These are phyloP conservation scores for Troglohyphantes excavatus DNA, from an alignment of 2,888 invertebrate genomes.

Conservation along the genomic window DNA sequence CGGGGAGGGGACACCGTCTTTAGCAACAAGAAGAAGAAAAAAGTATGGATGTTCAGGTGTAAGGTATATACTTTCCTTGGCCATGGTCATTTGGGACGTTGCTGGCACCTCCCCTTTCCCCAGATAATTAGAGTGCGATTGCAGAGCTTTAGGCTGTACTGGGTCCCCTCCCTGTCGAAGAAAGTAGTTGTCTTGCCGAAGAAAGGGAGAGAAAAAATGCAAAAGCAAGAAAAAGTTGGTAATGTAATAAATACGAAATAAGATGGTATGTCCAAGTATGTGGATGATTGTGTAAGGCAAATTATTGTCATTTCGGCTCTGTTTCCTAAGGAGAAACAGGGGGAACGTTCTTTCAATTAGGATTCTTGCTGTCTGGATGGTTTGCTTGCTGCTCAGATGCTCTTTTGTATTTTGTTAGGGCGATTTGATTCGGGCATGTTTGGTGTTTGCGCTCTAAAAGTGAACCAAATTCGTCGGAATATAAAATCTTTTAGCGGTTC, in stretches of 20 bases:
- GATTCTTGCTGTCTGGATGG: not conserved
- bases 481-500: no score
- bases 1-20: not conserved
- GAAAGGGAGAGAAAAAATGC: conserved; percentile 20
- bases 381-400: no score
- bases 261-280: conserved; percentile 73
- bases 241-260: conserved; percentile 77
- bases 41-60: conserved; percentile 5
- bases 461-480: no score
- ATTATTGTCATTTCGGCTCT: conserved; percentile 75
- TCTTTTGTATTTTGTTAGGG: not conserved
- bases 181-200: conserved; percentile 42
- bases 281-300: conserved; percentile 75
- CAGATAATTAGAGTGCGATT: conserved; percentile 63
- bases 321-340: conserved; percentile 54
- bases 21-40: not conserved
- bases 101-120: conserved; percentile 65
- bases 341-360: conserved; percentile 39
- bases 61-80: conserved; percentile 60
- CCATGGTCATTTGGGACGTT: conserved; percentile 75
- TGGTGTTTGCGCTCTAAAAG: no score
- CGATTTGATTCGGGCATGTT: no score
- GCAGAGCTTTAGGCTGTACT: conserved; percentile 49
- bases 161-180: conserved; percentile 36
- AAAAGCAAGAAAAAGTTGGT: conserved; percentile 53